Percentiles rank a stretch among this genome's conserved stretches.
Evolutionary conservation across 2,797 vertebrate genomes (phyloP).

Genomic region (Rhabdophis nuchalis): DNA sequence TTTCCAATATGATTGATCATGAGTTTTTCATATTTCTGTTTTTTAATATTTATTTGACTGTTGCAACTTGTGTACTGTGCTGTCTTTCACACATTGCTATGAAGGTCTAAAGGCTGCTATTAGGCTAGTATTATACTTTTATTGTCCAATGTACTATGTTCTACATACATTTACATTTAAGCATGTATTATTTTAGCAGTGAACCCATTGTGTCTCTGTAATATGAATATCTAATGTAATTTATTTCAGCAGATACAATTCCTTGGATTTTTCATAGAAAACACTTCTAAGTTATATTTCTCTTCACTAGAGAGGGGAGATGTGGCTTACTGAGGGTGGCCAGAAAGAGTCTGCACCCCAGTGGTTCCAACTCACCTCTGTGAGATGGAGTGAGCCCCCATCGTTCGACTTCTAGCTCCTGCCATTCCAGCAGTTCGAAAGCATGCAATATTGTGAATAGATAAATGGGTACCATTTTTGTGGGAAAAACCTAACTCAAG

Average conservation of each 20-base stretch:
- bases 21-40: background rate
- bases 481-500: background rate
- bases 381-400: background rate
- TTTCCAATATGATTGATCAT: background rate
- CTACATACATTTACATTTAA: background rate
- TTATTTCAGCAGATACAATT: constrained; percentile 34
- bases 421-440: background rate
- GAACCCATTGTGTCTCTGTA: background rate
- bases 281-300: background rate
- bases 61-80: background rate
- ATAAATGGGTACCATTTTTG: background rate
- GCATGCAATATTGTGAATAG: background rate
- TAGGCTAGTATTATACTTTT: background rate
- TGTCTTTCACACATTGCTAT: background rate
- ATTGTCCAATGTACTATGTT: background rate
- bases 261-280: constrained; percentile 25
- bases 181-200: background rate
- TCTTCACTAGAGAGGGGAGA: background rate
- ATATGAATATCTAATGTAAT: constrained; percentile 13
- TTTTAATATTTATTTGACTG: background rate
- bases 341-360: background rate
- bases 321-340: background rate
- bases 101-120: background rate
- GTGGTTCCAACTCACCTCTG: background rate
- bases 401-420: background rate